Conservation (phyloP, 2,888 invertebrate genomes). For the Brachylomia viminalis region DNA sequence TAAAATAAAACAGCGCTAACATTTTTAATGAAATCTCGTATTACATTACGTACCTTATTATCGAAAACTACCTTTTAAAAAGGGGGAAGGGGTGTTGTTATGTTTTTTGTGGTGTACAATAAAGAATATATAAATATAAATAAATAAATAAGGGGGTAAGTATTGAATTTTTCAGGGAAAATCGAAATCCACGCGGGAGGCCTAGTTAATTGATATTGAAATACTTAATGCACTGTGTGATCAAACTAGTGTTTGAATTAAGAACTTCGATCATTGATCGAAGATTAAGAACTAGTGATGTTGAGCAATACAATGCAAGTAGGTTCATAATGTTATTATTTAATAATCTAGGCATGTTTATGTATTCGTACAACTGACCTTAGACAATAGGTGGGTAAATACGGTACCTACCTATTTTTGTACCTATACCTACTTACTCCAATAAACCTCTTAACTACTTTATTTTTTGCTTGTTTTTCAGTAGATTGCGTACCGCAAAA, state of each 20-base stretch:
- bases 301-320: conserved; percentile 2
- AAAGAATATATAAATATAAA: too few species aligned
- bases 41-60: not conserved
- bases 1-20: conserved; percentile 9
- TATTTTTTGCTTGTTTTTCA: not conserved
- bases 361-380: not conserved
- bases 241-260: too few species aligned
- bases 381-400: not conserved
- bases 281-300: not conserved
- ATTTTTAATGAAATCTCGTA: not conserved
- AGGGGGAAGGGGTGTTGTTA: not conserved
- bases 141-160: too few species aligned
- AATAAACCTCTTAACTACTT: not conserved
- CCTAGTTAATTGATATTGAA: not conserved
- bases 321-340: not conserved
- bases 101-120: too few species aligned
- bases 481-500: not conserved
- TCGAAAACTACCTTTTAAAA: not conserved
- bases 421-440: not conserved
- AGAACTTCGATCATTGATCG: too few species aligned
- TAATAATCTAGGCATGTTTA: not conserved
- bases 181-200: not conserved
- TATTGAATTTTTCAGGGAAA: not conserved
- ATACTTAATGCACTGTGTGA: too few species aligned
- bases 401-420: not conserved